phyloP scores from a whole-genome alignment of 2,797 vertebrate genomes.

The Notolepis coatsorum region DNA sequence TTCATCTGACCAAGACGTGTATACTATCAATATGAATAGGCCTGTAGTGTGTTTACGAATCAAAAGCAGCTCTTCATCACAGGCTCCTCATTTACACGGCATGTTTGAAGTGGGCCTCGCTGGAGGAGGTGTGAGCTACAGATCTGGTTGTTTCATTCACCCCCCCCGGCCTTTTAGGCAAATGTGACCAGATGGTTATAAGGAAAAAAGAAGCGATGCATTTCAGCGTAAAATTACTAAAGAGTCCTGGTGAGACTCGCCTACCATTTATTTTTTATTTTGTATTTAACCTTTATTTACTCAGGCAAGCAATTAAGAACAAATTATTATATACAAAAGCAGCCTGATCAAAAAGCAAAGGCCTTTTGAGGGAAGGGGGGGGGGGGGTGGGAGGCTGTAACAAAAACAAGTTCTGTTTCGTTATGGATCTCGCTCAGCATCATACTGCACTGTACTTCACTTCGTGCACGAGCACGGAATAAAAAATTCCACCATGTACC shows the following conservation, averaged over 20 bases:
- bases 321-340: no score
- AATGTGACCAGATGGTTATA: conserved; percentile 28
- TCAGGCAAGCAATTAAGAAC: no score
- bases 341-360: no score
- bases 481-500: no score
- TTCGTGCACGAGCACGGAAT: no score
- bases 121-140: neutral
- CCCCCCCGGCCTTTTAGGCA: conserved; percentile 44
- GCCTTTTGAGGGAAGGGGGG: no score
- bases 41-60: conserved; percentile 41
- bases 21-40: conserved; percentile 81
- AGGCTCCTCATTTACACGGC: conserved; percentile 48
- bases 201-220: neutral
- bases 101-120: conserved; percentile 60
- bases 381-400: no score
- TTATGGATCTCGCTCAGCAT: no score
- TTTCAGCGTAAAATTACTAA: neutral
- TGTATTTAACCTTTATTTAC: no score
- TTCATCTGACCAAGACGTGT: conserved; percentile 62
- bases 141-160: conserved; percentile 20
- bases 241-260: neutral
- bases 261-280: no score
- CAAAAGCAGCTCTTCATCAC: conserved; percentile 61
- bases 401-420: no score
- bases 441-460: no score